Conservation (phyloP, 2,113 vertebrate species). For the Leptosomus discolor region DNA sequence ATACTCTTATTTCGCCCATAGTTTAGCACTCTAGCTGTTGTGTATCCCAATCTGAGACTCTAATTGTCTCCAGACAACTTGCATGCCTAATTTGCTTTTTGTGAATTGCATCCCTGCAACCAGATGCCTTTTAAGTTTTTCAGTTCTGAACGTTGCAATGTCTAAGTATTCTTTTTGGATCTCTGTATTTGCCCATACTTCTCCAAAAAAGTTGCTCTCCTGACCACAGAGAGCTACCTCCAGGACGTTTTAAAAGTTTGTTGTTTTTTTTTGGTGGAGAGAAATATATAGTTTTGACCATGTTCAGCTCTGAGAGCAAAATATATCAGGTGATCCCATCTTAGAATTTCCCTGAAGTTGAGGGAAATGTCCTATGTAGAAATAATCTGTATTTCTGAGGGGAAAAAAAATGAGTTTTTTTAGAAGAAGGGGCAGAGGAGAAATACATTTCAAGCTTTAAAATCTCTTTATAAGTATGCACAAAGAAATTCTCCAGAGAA, state of each 20-base stretch:
- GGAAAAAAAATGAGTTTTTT: accelerated
- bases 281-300: not conserved
- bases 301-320: not conserved
- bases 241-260: not conserved
- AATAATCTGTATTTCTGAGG: not conserved
- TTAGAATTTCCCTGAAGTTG: not conserved
- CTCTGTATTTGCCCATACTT: not conserved
- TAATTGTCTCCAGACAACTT: not conserved
- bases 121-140: not conserved
- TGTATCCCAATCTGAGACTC: not conserved
- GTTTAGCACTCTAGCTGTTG: not conserved
- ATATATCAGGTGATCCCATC: too few species aligned
- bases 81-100: not conserved
- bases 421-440: not conserved
- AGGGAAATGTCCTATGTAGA: not conserved
- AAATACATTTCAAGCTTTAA: not conserved
- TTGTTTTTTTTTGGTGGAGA: accelerated
- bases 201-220: not conserved
- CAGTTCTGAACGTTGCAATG: not conserved
- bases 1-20: not conserved
- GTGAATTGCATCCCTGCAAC: not conserved
- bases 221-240: not conserved
- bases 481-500: not conserved
- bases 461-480: not conserved
- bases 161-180: not conserved